Evolutionary conservation across 2,113 vertebrate species (phyloP).

Genomic region (Nicator chloris): DNA sequence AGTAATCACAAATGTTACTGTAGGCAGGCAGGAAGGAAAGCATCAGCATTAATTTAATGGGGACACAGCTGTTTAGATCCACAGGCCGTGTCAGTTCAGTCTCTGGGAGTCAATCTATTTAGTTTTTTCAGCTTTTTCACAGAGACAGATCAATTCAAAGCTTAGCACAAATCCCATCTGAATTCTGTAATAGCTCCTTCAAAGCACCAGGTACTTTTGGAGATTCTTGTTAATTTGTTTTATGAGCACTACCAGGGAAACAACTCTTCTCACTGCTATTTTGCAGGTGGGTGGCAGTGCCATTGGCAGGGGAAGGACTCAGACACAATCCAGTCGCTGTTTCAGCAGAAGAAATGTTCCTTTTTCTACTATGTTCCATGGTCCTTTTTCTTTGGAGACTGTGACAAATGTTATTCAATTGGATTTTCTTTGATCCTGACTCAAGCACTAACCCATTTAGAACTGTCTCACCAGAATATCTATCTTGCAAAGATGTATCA

Average conservation of each 20-base stretch:
- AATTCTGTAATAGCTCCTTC: not conserved
- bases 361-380: too few relatives aligned
- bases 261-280: not conserved
- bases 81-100: not conserved
- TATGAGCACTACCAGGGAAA: not conserved
- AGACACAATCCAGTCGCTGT: not conserved
- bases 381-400: not conserved
- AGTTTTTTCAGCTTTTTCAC: not conserved
- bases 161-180: not conserved
- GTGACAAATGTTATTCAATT: not conserved
- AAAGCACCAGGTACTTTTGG: not conserved
- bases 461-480: not conserved
- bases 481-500: not conserved
- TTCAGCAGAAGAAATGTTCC: too few relatives aligned
- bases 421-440: not conserved
- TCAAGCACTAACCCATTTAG: not conserved
- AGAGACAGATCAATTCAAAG: not conserved
- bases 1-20: not conserved
- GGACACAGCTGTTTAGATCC: not conserved
- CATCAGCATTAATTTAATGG: not conserved
- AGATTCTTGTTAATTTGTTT: not conserved
- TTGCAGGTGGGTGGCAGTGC: not conserved
- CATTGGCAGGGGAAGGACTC: not conserved
- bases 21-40: not conserved
- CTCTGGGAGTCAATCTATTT: not conserved